These are phyloP conservation scores for Hydrolagus affinis DNA, from an alignment of 2,113 vertebrate genomes.

Conservation along the genomic window DNA sequence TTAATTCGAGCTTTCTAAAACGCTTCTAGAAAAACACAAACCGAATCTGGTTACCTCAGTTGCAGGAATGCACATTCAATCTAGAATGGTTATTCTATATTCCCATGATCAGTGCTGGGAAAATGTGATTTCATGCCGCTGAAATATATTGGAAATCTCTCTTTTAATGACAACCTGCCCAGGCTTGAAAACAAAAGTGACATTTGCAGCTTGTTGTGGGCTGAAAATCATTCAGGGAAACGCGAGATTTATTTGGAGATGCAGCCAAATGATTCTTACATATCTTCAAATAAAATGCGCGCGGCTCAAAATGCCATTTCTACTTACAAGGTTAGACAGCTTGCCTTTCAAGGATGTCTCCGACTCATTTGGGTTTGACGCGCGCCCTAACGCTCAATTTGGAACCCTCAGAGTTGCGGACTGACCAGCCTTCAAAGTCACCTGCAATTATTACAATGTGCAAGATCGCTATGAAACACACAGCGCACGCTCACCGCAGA, in stretches of 20 bases:
- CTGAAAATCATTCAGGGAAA: constrained; percentile 8
- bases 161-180: constrained; percentile 8
- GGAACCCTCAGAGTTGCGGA: neutral
- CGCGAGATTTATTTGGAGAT: neutral
- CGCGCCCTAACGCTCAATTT: neutral
- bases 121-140: neutral
- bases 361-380: constrained; percentile 21
- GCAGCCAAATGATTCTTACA: neutral
- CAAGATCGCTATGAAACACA: neutral
- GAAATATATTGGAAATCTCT: neutral
- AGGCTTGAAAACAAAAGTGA: neutral
- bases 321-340: constrained; percentile 7
- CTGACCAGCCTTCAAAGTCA: neutral
- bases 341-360: neutral
- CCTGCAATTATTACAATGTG: neutral
- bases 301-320: constrained; percentile 5
- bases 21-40: too few species aligned
- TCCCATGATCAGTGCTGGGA: neutral
- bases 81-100: neutral
- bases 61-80: neutral
- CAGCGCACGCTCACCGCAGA: neutral
- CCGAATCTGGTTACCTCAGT: too few species aligned
- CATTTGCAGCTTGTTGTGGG: neutral
- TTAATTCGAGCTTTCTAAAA: too few species aligned
- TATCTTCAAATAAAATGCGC: constrained; percentile 6